phyloP scores from a whole-genome alignment of 1,140 invertebrate genomes.

The Drosophila bocqueti region DNA sequence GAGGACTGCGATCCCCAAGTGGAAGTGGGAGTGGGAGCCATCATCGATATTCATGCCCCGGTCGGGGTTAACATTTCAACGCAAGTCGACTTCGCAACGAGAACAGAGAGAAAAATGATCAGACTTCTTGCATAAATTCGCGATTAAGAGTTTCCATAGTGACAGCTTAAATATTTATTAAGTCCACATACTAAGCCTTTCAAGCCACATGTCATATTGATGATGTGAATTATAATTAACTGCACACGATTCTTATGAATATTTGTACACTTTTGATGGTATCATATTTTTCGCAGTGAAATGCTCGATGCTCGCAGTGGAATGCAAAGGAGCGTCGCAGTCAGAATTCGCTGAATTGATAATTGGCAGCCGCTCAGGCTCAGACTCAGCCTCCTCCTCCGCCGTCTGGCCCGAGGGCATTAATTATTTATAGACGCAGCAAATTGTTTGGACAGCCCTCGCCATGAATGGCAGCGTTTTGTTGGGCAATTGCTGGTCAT shows the following conservation, averaged over 20 bases:
- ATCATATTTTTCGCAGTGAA: slow-evolving; percentile 7
- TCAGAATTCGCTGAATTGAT: slow-evolving; percentile 60
- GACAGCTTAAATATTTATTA: not conserved
- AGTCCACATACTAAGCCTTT: not conserved
- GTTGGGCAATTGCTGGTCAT: slow-evolving; percentile 55
- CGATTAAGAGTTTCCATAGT: too few species aligned
- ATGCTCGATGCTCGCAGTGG: not conserved
- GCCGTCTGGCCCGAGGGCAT: slow-evolving; percentile 44
- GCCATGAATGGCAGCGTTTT: slow-evolving; percentile 62
- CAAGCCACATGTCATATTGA: not conserved
- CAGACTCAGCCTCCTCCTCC: slow-evolving; percentile 11
- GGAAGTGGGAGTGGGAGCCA: slow-evolving; percentile 15
- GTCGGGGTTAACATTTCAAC: slow-evolving; percentile 40
- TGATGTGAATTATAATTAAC: not conserved
- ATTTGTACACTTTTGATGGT: not conserved
- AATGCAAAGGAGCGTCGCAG: slow-evolving; percentile 36
- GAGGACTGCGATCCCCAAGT: slow-evolving; percentile 1
- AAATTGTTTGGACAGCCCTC: slow-evolving; percentile 39
- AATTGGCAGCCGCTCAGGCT: slow-evolving; percentile 52
- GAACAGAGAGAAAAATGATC: slow-evolving; percentile 14
- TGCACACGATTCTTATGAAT: not conserved
- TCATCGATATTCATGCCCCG: slow-evolving; percentile 66
- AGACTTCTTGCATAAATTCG: too few species aligned
- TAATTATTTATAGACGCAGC: slow-evolving; percentile 73
- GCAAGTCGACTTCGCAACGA: not conserved